phyloP scores from a whole-genome alignment of 1,140 invertebrate genomes.

The Leptinotarsa lineolata region DNA sequence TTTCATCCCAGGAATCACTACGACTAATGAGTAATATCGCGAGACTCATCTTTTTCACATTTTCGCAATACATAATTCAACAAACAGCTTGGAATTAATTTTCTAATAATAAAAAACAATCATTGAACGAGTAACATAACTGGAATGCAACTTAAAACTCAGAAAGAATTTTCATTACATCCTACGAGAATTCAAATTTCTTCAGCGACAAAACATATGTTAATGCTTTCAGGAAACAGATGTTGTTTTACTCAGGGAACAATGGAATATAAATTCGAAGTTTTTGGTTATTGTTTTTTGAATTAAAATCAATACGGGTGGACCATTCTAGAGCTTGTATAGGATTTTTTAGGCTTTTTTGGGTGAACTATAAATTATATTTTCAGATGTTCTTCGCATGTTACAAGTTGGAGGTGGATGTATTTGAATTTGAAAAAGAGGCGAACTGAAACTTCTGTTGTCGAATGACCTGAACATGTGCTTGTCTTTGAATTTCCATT shows the following conservation, averaged over 20 bases:
- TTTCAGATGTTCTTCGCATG: constrained; percentile 12
- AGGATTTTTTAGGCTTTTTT: constrained; percentile 2
- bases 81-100: background rate
- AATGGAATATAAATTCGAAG: constrained; percentile 15
- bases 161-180: constrained; percentile 10
- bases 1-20: background rate
- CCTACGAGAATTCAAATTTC: constrained; percentile 21
- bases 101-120: background rate
- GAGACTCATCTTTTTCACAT: background rate
- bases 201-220: constrained; percentile 21
- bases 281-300: constrained; percentile 11
- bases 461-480: background rate
- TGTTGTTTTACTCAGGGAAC: constrained; percentile 14
- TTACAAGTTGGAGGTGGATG: background rate
- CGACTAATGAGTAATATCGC: background rate
- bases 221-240: constrained; percentile 18
- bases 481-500: background rate
- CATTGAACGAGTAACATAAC: background rate
- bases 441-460: background rate
- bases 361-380: constrained; percentile 18
- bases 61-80: background rate
- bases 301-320: constrained; percentile 9
- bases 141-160: background rate
- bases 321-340: background rate
- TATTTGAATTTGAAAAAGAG: background rate